phyloP scores from a whole-genome alignment of 2,113 vertebrate genomes.

The Toxotes jaculatrix region DNA sequence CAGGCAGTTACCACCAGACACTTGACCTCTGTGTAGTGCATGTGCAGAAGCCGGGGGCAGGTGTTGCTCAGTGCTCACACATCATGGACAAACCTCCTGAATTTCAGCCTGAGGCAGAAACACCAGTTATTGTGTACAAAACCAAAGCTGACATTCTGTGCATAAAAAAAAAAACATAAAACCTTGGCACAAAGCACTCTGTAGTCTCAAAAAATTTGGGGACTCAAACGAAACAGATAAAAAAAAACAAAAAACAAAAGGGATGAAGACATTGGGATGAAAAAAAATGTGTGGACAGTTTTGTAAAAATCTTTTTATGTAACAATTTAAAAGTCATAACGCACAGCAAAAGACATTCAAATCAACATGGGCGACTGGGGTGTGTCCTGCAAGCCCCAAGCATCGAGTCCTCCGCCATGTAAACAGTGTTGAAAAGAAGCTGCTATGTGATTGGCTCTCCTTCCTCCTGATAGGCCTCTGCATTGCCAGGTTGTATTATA shows the following conservation, averaged over 20 bases:
- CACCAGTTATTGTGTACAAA: too few relatives aligned
- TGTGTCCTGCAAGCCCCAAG: conserved; percentile 56
- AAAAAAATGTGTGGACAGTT: conserved; percentile 34
- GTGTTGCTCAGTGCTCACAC: too few relatives aligned
- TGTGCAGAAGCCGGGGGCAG: too few relatives aligned
- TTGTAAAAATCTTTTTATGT: conserved; percentile 77
- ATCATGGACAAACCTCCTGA: too few relatives aligned
- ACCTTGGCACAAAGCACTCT: background rate
- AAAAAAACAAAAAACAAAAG: background rate
- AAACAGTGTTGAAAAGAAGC: conserved; percentile 72
- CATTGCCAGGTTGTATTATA: conserved; percentile 18
- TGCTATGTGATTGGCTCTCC: conserved; percentile 57
- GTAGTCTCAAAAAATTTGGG: background rate
- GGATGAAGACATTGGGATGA: conserved; percentile 6
- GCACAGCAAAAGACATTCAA: conserved; percentile 72
- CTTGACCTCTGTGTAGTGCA: too few relatives aligned
- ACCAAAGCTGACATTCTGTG: too few relatives aligned
- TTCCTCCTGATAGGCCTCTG: conserved; percentile 25
- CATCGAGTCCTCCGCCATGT: conserved; percentile 60
- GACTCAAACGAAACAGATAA: too few relatives aligned
- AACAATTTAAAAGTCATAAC: conserved; percentile 70
- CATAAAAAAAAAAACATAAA: background rate
- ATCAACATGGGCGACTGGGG: conserved; percentile 49
- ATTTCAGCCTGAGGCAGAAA: too few relatives aligned
- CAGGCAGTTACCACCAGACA: too few relatives aligned